Evolutionary conservation across 2,888 invertebrate genomes (phyloP), one percentile per base, ranked within the genome.

Genomic region (Pseudococcus longispinus): DNA sequence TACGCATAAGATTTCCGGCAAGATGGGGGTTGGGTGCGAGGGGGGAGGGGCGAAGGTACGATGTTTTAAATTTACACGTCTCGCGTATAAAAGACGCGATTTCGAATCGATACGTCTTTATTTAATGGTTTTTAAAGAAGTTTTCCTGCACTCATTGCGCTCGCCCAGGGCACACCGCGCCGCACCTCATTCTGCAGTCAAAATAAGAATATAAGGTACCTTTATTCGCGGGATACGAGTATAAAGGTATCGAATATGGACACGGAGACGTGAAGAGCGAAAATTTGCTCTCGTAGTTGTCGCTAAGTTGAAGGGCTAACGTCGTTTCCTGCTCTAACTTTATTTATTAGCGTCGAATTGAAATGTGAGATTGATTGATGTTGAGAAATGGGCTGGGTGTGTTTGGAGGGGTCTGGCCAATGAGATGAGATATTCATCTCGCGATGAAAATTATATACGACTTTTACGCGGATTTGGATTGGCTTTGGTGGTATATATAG

Each of bases 311-410:
- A n/a, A n/a, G n/a, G n/a, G 23, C 20, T 23, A 1, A 5, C 60
- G 9, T 11, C 60, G 23, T n/a, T n/a, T n/a, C 23, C 51, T 51
- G n/a, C 55, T 60, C 60, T 29, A 18, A 70, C 29, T 13, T 70
- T 70, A 70, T 70, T 70, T 70, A 70, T 70, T 70, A 70, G 13
- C 60, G 70, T 70, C 70, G 70, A 80, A 80, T 80, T 37, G 77
- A 80, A 80, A 80, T 37, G 42, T 80, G n/a, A 80, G 77, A 80
- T 80, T 80, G 77, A 80, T 80, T 80, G 77, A 80, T 80, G 77
- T 80, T 80, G 77, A 80, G 42, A 42, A 80, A 80, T 42, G 37
- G 77, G 42, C 42, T 32, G 5, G 32, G 11, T n/a, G 37, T 37
- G 9, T n/a, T n/a, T n/a, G n/a, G n/a, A n/a, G n/a, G n/a, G n/a